Percentiles rank a stretch among this genome's conserved stretches.
phyloP scores from a whole-genome alignment of 2,888 invertebrate species.

The Geotrupes spiniger region DNA sequence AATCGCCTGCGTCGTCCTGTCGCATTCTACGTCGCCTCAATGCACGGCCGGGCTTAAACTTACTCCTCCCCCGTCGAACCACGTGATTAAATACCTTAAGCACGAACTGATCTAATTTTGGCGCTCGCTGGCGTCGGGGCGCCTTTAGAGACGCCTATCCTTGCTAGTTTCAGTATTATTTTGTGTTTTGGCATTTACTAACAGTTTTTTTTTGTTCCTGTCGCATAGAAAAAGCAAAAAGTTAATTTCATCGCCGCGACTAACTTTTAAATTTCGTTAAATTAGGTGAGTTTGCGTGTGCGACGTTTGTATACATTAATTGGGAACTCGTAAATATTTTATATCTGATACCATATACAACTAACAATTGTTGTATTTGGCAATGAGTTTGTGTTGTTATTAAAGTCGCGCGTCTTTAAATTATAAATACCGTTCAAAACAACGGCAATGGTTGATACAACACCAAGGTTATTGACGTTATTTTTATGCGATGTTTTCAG shows the following conservation, averaged over 20 bases:
- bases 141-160: slow-evolving; percentile 26
- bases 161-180: slow-evolving; percentile 22
- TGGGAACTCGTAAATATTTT: not conserved
- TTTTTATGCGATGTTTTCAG: not conserved
- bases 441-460: slow-evolving; percentile 8
- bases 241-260: not conserved
- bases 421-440: slow-evolving; percentile 12
- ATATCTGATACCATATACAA: slow-evolving; percentile 1
- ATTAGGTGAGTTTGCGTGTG: slow-evolving; percentile 15
- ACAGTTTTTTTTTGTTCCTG: slow-evolving; percentile 2
- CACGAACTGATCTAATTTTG: slow-evolving; percentile 36
- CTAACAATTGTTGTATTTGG: slow-evolving; percentile 15
- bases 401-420: not conserved
- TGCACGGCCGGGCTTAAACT: no score
- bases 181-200: slow-evolving; percentile 4
- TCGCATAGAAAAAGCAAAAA: not conserved
- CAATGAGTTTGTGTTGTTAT: slow-evolving; percentile 13
- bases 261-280: slow-evolving; percentile 14
- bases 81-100: slow-evolving; percentile 22
- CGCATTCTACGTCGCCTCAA: no score
- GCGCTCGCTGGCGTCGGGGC: slow-evolving; percentile 30
- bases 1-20: no score
- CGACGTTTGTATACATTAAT: not conserved
- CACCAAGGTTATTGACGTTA: slow-evolving; percentile 17
- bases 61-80: slow-evolving; percentile 8